These are phyloP conservation scores for Geodia barretti DNA, from an alignment of 37 sponge, comb jelly and placozoan genomes.

Conservation along the genomic window DNA sequence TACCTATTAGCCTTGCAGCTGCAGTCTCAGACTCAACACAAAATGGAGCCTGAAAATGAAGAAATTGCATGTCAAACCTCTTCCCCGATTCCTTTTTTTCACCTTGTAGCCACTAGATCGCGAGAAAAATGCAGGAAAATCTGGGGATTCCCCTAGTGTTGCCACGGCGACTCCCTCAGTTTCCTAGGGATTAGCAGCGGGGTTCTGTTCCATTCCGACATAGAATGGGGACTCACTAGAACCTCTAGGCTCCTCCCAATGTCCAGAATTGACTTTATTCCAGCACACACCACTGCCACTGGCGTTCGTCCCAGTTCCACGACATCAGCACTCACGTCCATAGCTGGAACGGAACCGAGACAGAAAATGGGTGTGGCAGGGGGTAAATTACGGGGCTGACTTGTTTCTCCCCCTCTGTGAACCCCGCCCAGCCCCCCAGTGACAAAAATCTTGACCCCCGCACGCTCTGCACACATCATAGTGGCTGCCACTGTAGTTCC, in stretches of 20 bases:
- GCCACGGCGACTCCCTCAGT: conserved; percentile 89
- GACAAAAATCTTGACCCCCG: conserved; percentile 87
- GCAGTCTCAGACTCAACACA: conserved; percentile 34
- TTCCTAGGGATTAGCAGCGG: conserved; percentile 26
- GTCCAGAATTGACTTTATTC: conserved; percentile 95
- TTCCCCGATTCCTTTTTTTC: no score
- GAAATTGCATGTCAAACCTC: no score
- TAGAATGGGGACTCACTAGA: conserved; percentile 52
- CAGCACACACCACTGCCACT: conserved; percentile 97
- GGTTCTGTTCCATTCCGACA: no score
- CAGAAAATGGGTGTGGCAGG: not conserved
- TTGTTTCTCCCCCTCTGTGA: conserved; percentile 79
- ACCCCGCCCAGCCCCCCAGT: conserved; percentile 99
- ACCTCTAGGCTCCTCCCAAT: conserved; percentile 91
- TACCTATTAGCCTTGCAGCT: conserved; percentile 64
- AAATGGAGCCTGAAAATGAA: conserved; percentile 28
- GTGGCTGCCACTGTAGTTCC: conserved; percentile 97
- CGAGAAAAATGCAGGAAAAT: conserved; percentile 95
- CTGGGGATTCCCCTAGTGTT: conserved; percentile 64
- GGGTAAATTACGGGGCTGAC: conserved; percentile 21
- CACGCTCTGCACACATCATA: conserved; percentile 86
- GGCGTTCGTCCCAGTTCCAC: conserved; percentile 92
- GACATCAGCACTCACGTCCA: conserved; percentile 97
- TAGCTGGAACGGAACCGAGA: conserved; percentile 18
- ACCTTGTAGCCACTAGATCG: conserved; percentile 78